phyloP scores from a whole-genome alignment of 2,113 vertebrate genomes.

The Dolichotis patagonum region DNA sequence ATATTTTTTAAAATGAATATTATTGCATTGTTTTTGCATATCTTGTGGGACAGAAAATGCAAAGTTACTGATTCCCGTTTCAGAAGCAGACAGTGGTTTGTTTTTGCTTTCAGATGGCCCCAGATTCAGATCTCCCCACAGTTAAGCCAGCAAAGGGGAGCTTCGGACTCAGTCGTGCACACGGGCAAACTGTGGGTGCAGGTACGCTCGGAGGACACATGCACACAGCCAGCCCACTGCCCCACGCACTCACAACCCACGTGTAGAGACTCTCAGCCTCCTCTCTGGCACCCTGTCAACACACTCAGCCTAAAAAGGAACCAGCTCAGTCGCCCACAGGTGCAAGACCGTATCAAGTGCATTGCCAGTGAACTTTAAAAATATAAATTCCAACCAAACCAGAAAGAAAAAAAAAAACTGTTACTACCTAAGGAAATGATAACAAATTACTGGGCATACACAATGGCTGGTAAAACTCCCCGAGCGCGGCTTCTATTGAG shows the following conservation, averaged over 20 bases:
- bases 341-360: constrained; percentile 85
- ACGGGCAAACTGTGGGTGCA: constrained; percentile 19
- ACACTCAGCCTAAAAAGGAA: constrained; percentile 79
- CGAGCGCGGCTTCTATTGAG: constrained; percentile 78
- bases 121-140: constrained; percentile 80
- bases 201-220: constrained; percentile 64
- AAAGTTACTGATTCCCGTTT: constrained; percentile 89
- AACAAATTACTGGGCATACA: constrained; percentile 82
- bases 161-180: constrained; percentile 58
- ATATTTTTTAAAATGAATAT: constrained; percentile 90
- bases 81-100: constrained; percentile 88
- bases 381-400: constrained; percentile 81
- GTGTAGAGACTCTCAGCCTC: constrained; percentile 54
- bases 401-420: constrained; percentile 71
- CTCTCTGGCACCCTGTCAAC: constrained; percentile 45
- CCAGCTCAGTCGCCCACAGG: constrained; percentile 80
- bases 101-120: constrained; percentile 86
- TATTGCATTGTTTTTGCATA: constrained; percentile 99
- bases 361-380: constrained; percentile 83
- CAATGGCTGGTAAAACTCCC: constrained; percentile 82
- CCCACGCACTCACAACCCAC: constrained; percentile 68
- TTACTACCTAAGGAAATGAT: constrained; percentile 82
- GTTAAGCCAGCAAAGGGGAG: constrained; percentile 77
- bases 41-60: constrained; percentile 96
- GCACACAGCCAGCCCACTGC: constrained; percentile 54